Conservation (phyloP, 2,113 vertebrate species). For the Oostethus manadensis region DNA sequence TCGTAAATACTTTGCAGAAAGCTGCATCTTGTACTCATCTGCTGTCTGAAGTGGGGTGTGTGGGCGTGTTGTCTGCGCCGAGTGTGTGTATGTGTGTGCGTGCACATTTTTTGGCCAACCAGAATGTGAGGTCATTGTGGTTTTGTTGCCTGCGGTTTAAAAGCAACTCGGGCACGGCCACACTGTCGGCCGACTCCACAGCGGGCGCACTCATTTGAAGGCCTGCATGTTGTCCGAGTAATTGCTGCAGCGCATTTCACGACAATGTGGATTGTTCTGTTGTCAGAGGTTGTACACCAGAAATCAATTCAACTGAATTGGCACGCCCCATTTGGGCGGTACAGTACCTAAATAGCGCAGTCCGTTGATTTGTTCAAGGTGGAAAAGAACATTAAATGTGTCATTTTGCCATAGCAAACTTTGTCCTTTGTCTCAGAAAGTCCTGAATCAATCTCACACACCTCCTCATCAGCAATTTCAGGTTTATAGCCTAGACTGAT, state of each 20-base stretch:
- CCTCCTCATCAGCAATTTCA: too few species aligned
- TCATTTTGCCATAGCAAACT: too few species aligned
- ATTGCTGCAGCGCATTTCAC: background rate
- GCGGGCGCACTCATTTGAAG: background rate
- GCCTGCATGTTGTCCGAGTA: background rate
- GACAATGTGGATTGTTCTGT: background rate
- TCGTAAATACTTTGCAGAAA: slow-evolving; percentile 50
- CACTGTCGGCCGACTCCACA: slow-evolving; percentile 20
- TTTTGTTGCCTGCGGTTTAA: slow-evolving; percentile 54
- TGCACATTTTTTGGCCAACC: slow-evolving; percentile 21
- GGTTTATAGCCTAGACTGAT: too few species aligned
- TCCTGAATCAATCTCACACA: too few species aligned
- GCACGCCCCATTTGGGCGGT: background rate
- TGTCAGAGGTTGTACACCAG: background rate
- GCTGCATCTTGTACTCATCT: slow-evolving; percentile 20
- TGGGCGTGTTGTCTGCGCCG: slow-evolving; percentile 26
- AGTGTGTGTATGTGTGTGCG: slow-evolving; percentile 23
- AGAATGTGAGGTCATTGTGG: slow-evolving; percentile 62
- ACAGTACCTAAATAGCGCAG: too few species aligned
- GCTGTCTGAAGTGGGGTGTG: slow-evolving; percentile 31
- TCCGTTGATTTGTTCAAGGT: too few species aligned
- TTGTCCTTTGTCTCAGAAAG: too few species aligned
- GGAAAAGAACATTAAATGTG: too few species aligned
- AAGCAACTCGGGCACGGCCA: slow-evolving; percentile 30
- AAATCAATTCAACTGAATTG: background rate